phyloP scores from a whole-genome alignment of 1,140 invertebrate species.

The Temnothorax longispinosus region DNA sequence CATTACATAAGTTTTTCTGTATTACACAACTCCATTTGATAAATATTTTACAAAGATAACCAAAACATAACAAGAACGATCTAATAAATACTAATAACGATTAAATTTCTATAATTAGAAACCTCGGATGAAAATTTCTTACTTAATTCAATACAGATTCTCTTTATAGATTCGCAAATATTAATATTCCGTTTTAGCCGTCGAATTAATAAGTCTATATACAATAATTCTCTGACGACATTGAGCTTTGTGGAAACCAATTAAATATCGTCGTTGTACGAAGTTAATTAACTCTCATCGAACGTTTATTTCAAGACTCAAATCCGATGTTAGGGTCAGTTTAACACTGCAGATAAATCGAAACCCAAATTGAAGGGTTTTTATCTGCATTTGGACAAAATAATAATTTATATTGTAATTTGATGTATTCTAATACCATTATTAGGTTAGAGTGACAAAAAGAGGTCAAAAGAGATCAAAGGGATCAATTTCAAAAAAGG shows the following conservation, averaged over 20 bases:
- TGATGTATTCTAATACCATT: no score
- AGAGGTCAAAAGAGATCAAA: no score
- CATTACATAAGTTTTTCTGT: background rate
- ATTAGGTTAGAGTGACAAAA: no score
- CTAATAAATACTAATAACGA: slow-evolving; percentile 4
- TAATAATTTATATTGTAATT: no score
- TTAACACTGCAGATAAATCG: no score
- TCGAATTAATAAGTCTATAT: background rate
- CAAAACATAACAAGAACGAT: background rate
- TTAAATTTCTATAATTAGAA: background rate
- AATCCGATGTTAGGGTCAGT: no score
- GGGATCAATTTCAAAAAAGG: no score
- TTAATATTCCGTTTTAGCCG: background rate
- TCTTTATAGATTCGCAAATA: background rate
- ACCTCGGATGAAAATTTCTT: background rate
- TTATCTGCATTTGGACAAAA: no score
- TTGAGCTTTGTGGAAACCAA: background rate
- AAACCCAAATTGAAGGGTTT: no score
- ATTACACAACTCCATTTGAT: background rate
- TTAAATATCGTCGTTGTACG: background rate
- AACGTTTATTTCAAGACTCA: no score
- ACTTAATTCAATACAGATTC: background rate
- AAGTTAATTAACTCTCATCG: background rate
- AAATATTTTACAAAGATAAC: background rate
- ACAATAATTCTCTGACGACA: background rate